A percentile compares a stretch with the other conserved stretches of the same genome.
Conservation (phyloP, 2,888 invertebrate species). For the Tachina grossa region DNA sequence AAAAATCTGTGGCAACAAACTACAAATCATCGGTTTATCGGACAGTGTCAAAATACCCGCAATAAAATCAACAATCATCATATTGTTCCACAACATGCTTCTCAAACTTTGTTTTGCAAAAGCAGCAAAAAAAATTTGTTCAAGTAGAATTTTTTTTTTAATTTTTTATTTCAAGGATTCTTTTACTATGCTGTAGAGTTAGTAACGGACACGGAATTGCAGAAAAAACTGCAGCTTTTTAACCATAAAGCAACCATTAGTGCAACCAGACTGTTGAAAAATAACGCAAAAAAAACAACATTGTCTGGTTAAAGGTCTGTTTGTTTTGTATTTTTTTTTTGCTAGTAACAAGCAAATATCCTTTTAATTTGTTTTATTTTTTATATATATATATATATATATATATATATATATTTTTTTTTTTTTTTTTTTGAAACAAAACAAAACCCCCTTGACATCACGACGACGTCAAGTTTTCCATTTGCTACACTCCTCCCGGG, state of each 20-base stretch:
- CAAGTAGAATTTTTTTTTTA: background rate
- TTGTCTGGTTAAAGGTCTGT: slow-evolving; percentile 36
- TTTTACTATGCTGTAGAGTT: slow-evolving; percentile 25
- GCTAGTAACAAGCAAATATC: slow-evolving; percentile 39
- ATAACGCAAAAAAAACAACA: slow-evolving; percentile 3
- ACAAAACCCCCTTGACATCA: slow-evolving; percentile 34
- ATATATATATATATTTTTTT: no score
- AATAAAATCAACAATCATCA: slow-evolving; percentile 48
- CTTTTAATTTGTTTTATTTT: slow-evolving; percentile 22
- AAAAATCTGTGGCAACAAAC: slow-evolving; percentile 27
- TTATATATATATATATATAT: no score
- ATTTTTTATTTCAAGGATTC: slow-evolving; percentile 12
- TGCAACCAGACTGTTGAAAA: slow-evolving; percentile 29
- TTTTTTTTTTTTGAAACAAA: background rate
- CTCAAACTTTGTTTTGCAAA: slow-evolving; percentile 1
- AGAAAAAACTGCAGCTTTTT: slow-evolving; percentile 31
- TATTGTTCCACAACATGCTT: slow-evolving; percentile 26
- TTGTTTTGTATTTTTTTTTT: slow-evolving; percentile 1
- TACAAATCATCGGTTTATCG: slow-evolving; percentile 49
- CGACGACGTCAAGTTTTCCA: slow-evolving; percentile 17
- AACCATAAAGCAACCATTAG: slow-evolving; percentile 55
- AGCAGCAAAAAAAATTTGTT: background rate
- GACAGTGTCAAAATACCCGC: slow-evolving; percentile 31
- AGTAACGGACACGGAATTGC: background rate
- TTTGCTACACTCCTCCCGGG: background rate